Conservation (phyloP, 2,113 vertebrate genomes). For the Zosterops hypoxanthus region DNA sequence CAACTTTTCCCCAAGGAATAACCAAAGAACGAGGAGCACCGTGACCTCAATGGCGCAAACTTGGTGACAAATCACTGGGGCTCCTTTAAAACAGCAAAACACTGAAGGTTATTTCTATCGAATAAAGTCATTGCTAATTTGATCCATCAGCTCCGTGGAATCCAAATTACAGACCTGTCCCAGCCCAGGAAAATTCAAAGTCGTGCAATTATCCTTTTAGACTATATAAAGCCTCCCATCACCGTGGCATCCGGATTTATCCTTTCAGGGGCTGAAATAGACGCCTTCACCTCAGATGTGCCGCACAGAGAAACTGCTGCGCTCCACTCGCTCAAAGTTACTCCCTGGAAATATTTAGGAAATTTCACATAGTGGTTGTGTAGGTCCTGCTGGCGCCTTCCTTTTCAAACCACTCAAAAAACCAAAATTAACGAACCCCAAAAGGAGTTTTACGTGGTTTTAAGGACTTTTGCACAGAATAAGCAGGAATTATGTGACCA, state of each 20-base stretch:
- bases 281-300: neutral
- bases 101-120: conserved; percentile 7
- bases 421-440: no score
- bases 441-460: neutral
- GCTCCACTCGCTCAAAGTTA: rapidly evolving
- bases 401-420: no score
- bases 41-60: rapidly evolving
- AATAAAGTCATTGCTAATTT: conserved; percentile 23
- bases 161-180: conserved; percentile 38
- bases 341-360: neutral
- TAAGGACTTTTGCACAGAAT: neutral
- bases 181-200: conserved; percentile 22
- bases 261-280: neutral
- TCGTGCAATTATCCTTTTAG: neutral
- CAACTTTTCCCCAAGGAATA: neutral
- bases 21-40: neutral
- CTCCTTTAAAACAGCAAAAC: neutral
- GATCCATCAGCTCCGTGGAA: conserved; percentile 6
- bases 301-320: neutral
- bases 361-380: neutral
- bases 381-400: rapidly evolving
- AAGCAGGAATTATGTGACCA: neutral
- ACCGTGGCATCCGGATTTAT: neutral
- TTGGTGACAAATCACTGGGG: neutral
- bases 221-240: neutral